phyloP scores from a whole-genome alignment of 2,888 invertebrate genomes.

The Lepidocyrtoides sp. region DNA sequence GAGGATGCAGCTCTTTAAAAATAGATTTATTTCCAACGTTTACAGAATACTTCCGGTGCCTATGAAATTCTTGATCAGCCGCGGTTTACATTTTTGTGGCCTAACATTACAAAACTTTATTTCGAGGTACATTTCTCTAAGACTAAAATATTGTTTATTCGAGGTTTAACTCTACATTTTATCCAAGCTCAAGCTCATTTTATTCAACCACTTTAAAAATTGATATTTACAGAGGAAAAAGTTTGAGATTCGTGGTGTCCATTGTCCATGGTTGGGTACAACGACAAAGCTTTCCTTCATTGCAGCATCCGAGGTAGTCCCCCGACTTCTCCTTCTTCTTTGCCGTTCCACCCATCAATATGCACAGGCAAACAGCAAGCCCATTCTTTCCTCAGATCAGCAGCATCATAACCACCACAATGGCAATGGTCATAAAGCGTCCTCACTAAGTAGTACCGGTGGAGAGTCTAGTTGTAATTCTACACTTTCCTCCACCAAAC shows the following conservation, averaged over 20 bases:
- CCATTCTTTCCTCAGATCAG: slow-evolving; percentile 76
- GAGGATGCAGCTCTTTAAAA: no score
- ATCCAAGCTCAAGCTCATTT: no score
- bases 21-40: background rate
- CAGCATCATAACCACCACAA: slow-evolving; percentile 64
- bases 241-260: slow-evolving; percentile 97
- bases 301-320: slow-evolving; percentile 97
- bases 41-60: slow-evolving; percentile 83
- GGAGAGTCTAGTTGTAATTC: slow-evolving; percentile 83
- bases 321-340: slow-evolving; percentile 94
- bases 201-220: no score
- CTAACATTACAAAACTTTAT: slow-evolving; percentile 97
- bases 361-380: slow-evolving; percentile 89
- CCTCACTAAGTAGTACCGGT: slow-evolving; percentile 75
- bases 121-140: slow-evolving; percentile 95
- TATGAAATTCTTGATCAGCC: slow-evolving; percentile 85
- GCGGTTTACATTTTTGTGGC: slow-evolving; percentile 96
- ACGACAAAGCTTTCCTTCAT: slow-evolving; percentile 93
- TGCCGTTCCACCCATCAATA: slow-evolving; percentile 97
- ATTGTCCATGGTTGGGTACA: slow-evolving; percentile 89
- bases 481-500: slow-evolving; percentile 79
- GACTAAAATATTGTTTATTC: no score
- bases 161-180: no score
- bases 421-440: slow-evolving; percentile 80
- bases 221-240: slow-evolving; percentile 91